Evolutionary conservation across 2,797 vertebrate genomes (phyloP), one percentile per base, ranked within the genome.

Genomic region (Cynodonichthys magdalenae): DNA sequence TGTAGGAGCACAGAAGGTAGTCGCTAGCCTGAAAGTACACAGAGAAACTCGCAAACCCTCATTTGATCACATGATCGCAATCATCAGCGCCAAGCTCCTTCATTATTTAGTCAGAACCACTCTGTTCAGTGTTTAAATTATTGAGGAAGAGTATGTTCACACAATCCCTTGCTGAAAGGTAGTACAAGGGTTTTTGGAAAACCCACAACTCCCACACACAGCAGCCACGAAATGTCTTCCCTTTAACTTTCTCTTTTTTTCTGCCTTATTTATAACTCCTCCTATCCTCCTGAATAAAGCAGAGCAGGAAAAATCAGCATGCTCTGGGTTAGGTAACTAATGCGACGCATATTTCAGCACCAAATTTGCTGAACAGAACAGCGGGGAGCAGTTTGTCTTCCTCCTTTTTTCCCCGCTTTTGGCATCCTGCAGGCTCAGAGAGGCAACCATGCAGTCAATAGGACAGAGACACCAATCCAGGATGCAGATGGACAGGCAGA

Each of bases 81-180:
- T 90, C 76, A 86, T 72, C 85, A 72, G 73, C 67, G 76, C 79
- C 75, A 87, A 75, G 84, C 83, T 80, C 71, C 84, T 91, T 87
- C 80, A 89, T 92, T 91, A 92, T 93, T 93, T 90, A 92, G 90
- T 92, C 85, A 89, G 77, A 87, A 76, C 81, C 88, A 89, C 89
- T 92, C 87, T 89, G 89, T 88, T 86, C 85, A 72, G 70, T 46
- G 67, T 74, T 78, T 91, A 83, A 89, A 92, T 91, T 90, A 91
- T 90, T 92, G 75, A 92, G 85, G 58, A 69, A 84, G 83, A 90
- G 86, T 85, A 85, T 92, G 91, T 91, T 92, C 88, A 83, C 84
- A 90, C 88, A 89, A 85, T 87, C 83, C 86, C 76, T 81, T 12
- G 27, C 75, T 91, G 88, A 90, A 89, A 90, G 81, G 79, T 79